Evolutionary conservation across 2,113 vertebrate genomes (phyloP).

Genomic region (Phainopepla nitens): DNA sequence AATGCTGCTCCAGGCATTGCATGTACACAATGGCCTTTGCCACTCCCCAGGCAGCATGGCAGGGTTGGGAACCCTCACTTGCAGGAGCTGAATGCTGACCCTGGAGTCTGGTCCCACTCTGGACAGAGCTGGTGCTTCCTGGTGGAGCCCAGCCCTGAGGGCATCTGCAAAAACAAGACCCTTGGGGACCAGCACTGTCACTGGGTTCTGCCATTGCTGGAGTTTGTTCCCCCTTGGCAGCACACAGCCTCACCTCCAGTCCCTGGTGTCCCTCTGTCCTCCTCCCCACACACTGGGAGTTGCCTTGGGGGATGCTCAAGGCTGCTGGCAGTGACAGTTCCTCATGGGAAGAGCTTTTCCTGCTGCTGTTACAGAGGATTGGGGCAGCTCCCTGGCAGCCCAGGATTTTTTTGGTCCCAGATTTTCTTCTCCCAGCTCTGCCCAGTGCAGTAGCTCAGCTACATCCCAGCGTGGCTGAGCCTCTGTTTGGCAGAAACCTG

Average conservation of each 20-base stretch:
- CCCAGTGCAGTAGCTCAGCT: neutral
- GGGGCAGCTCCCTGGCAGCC: neutral
- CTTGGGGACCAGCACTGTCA: neutral
- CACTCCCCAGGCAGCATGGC: accelerated
- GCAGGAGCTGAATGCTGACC: neutral
- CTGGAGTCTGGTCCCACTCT: neutral
- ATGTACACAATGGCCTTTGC: neutral
- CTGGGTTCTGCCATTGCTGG: neutral
- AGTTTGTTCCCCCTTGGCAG: neutral
- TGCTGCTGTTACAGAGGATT: neutral
- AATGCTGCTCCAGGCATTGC: neutral
- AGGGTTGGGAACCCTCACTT: neutral
- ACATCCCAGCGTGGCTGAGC: neutral
- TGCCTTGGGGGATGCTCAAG: neutral
- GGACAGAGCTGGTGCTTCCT: neutral
- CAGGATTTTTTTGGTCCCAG: neutral
- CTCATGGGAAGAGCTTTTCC: neutral
- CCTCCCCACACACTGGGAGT: neutral
- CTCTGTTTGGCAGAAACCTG: neutral
- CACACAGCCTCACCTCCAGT: neutral
- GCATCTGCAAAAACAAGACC: neutral
- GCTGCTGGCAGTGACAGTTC: neutral
- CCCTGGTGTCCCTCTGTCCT: neutral
- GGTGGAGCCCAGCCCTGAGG: neutral
- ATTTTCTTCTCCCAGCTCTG: neutral